Evolutionary conservation across 2,797 vertebrate genomes (phyloP), one percentile per base, ranked within the genome.

Genomic region (Danio choprae): DNA sequence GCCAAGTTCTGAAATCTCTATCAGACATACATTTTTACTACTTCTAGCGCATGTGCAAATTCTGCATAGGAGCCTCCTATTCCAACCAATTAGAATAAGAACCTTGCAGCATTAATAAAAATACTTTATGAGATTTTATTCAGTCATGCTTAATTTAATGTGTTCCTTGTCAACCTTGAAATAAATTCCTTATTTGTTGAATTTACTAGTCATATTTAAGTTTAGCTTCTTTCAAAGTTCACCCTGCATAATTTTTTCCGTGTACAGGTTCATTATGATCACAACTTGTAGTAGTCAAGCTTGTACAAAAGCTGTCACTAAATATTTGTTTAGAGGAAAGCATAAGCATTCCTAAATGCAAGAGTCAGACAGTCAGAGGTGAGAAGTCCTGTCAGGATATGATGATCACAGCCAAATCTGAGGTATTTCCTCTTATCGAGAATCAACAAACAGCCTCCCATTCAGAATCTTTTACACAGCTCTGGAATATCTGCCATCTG

Each of bases 381-480:
- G 50, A 59, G 48, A 63, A 79, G 70, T 55, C 53, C 73, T 77
- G 81, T 72, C 84, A 92, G 92, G 93, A 93, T 93, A 88, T 90
- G 85, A 89, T 84, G 79, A 67, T 83, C 83, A 91, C 77, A 68
- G 89, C 89, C 85, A 87, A 90, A 89, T 89, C 74, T 90, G 87
- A 94, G 86, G 93, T 89, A 92, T 90, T 92, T 94, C 93, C 94
- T 92, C 87, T 85, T 80, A 84, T 81, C 84, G 87, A 83, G 64
- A 81, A 74, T 69, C 80, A 79, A 59, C 59, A 79, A 73, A 76
- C 67, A 80, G 46, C 77, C 77, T 74, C 79, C 77, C 77, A 72
- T 69, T 77, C 73, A 50, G 68, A 77, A 41, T 55, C 40, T 40
- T 70, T 53, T 48, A 53, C 50, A 38, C 29, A 18, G 16, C 36